Conservation (phyloP, 2,888 invertebrate genomes). For the Pandemis corylana region DNA sequence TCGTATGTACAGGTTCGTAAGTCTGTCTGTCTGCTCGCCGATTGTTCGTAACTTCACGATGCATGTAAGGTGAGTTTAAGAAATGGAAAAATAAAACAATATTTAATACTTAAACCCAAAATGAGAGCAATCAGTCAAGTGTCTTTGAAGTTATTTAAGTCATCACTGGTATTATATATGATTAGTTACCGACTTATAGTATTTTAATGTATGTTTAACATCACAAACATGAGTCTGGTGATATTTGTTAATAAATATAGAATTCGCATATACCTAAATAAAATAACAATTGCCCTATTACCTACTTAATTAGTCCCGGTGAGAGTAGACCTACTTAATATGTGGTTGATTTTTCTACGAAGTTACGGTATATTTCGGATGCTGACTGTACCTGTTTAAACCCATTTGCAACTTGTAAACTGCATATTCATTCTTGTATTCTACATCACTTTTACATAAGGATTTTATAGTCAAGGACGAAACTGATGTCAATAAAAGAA, state of each 20-base stretch:
- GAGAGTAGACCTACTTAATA: background rate
- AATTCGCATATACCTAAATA: no score
- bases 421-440: background rate
- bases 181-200: slow-evolving; percentile 1
- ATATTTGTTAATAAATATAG: background rate
- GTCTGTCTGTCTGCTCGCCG: no score
- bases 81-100: background rate
- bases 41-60: no score
- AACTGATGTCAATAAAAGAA: slow-evolving; percentile 33
- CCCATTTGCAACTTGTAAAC: background rate
- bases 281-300: background rate
- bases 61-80: no score
- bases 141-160: background rate
- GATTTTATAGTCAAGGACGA: slow-evolving; percentile 15
- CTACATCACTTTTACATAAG: background rate
- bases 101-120: background rate
- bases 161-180: background rate
- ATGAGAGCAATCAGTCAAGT: background rate
- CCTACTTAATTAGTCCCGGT: background rate
- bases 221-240: slow-evolving; percentile 1
- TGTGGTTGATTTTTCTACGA: background rate
- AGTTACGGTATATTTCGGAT: background rate
- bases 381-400: slow-evolving; percentile 13
- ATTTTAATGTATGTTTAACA: background rate
- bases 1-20: no score